These are phyloP conservation scores for Troides oblongomaculatus DNA, from an alignment of 2,888 invertebrate genomes.

Conservation along the genomic window DNA sequence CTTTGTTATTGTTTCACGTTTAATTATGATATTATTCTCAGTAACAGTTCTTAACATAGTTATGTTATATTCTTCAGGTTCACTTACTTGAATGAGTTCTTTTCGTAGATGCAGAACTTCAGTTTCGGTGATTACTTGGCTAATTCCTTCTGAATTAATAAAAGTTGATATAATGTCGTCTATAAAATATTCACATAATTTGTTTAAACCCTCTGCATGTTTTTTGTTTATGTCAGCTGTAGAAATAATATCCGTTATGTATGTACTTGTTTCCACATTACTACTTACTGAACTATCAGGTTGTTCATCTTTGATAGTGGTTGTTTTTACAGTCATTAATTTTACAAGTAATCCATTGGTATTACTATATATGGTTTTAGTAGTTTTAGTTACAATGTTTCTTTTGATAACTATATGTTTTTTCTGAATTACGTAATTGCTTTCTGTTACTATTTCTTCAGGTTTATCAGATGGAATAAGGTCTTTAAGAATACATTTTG, in stretches of 20 bases:
- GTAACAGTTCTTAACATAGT: slow-evolving; percentile 25
- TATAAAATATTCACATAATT: neutral
- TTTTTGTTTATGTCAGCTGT: neutral
- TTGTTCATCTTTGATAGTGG: slow-evolving; percentile 43
- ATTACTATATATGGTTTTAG: neutral
- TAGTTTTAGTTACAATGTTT: neutral
- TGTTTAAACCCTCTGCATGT: neutral
- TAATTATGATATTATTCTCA: slow-evolving; percentile 26
- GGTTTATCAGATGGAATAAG: slow-evolving; percentile 35
- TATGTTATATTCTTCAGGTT: slow-evolving; percentile 21
- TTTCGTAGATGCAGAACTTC: slow-evolving; percentile 5
- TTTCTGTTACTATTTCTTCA: slow-evolving; percentile 35
- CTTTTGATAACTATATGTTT: neutral
- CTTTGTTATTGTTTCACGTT: slow-evolving; percentile 11
- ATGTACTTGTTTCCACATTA: neutral
- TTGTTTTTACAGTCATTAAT: slow-evolving; percentile 34
- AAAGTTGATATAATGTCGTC: neutral
- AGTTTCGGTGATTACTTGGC: neutral
- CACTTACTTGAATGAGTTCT: slow-evolving; percentile 20
- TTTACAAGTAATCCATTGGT: neutral
- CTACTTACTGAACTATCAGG: slow-evolving; percentile 41
- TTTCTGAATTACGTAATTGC: slow-evolving; percentile 32
- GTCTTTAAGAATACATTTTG: slow-evolving; percentile 30
- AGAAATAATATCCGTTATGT: neutral
- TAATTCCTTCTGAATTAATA: neutral